These are phyloP conservation scores for Paracentrotus lividus DNA, from an alignment of 53 echinoderm and acorn worm species.

Conservation along the genomic window DNA sequence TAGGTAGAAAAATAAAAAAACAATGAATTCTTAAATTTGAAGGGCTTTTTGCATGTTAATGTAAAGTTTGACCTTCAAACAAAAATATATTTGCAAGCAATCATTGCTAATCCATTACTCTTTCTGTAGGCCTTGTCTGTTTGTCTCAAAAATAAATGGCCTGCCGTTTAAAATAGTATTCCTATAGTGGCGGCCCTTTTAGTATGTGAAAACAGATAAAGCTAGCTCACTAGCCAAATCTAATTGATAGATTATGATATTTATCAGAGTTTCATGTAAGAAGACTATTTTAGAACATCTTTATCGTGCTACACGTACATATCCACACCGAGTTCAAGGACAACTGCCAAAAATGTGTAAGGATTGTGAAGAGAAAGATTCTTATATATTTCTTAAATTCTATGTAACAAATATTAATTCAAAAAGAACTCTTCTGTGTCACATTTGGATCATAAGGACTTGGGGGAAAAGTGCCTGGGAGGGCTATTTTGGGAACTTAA, in stretches of 20 bases:
- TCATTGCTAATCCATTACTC: background rate
- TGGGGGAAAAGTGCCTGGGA: no score
- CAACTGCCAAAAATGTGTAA: no score
- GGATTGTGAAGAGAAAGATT: no score
- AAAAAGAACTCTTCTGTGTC: no score
- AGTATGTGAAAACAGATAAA: background rate
- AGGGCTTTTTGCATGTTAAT: background rate
- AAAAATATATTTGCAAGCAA: background rate
- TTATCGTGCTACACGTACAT: background rate
- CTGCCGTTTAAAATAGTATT: background rate
- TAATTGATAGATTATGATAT: conserved; percentile 6
- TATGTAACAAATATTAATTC: no score
- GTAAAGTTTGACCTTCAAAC: background rate
- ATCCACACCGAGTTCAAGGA: no score
- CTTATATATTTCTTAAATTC: no score
- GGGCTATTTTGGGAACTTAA: no score
- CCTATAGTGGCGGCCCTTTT: background rate
- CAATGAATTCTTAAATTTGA: background rate
- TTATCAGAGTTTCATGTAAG: background rate
- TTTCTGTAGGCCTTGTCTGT: background rate
- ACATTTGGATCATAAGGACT: no score
- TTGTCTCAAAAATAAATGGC: background rate
- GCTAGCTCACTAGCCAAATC: background rate
- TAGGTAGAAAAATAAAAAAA: background rate
- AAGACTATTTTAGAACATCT: background rate